phyloP scores from a whole-genome alignment of 2,797 vertebrate genomes.

The Heterohyrax brucei region DNA sequence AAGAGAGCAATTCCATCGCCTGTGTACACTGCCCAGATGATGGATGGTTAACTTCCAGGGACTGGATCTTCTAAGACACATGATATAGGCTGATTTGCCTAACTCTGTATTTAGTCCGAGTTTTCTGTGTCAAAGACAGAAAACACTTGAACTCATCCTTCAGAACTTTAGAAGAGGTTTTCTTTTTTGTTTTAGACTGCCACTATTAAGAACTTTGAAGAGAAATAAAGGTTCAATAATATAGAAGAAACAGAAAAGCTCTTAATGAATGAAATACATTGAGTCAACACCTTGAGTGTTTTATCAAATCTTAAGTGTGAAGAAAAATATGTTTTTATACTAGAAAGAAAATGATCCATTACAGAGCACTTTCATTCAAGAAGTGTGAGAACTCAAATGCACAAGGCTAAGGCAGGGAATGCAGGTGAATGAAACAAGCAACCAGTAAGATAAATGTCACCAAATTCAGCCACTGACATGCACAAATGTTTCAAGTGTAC shows the following conservation, averaged over 20 bases:
- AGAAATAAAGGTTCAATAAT: neutral
- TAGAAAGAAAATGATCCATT: no score
- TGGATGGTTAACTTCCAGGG: neutral
- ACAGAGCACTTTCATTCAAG: no score
- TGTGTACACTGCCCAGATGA: conserved; percentile 51
- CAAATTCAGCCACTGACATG: conserved; percentile 53
- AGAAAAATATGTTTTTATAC: neutral
- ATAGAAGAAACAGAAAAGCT: conserved; percentile 40
- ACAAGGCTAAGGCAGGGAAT: no score
- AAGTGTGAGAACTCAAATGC: no score
- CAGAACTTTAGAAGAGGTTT: conserved; percentile 49
- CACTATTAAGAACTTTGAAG: conserved; percentile 55
- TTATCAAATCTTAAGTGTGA: conserved; percentile 70
- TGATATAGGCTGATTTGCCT: neutral
- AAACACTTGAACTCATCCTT: conserved; percentile 54
- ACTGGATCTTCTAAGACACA: conserved; percentile 4
- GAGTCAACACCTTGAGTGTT: conserved; percentile 54
- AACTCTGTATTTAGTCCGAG: conserved; percentile 67
- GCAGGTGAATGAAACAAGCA: no score
- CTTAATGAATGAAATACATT: conserved; percentile 46
- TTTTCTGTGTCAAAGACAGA: conserved; percentile 56
- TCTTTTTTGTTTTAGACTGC: conserved; percentile 57
- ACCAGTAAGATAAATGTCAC: neutral
- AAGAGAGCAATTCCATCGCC: conserved; percentile 31
- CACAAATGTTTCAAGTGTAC: conserved; percentile 43